Evolutionary conservation across 2,888 invertebrate species (phyloP).

Genomic region (Rotaria magnacalcarata): DNA sequence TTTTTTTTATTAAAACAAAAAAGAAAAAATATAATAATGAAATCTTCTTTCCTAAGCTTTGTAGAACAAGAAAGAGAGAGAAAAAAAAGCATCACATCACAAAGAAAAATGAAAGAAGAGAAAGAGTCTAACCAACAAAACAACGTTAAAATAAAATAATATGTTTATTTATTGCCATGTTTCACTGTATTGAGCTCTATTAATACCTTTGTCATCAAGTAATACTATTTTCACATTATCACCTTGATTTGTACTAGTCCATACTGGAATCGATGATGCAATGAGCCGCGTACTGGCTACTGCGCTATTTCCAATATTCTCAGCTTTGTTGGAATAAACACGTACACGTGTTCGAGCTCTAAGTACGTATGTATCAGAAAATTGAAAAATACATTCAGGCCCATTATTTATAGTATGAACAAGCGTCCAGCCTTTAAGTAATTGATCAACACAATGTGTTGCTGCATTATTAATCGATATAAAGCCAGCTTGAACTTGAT

Average conservation of each 20-base stretch:
- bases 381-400: not conserved
- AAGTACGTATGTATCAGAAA: not conserved
- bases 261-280: not conserved
- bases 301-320: not conserved
- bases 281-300: not conserved
- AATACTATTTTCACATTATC: not conserved
- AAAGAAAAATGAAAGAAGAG: not conserved
- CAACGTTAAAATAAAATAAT: not conserved
- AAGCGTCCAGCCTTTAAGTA: not conserved
- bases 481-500: constrained; percentile 9
- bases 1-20: not conserved
- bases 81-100: not conserved
- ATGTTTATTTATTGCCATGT: not conserved
- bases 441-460: not conserved
- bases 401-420: not conserved
- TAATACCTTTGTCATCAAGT: not conserved
- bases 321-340: not conserved
- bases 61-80: not conserved
- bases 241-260: not conserved
- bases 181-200: not conserved
- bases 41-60: not conserved
- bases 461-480: not conserved
- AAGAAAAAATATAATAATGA: not conserved
- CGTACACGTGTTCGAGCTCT: not conserved
- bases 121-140: not conserved